Conservation (phyloP, 2,888 invertebrate species). For the Thymelicus sylvestris region DNA sequence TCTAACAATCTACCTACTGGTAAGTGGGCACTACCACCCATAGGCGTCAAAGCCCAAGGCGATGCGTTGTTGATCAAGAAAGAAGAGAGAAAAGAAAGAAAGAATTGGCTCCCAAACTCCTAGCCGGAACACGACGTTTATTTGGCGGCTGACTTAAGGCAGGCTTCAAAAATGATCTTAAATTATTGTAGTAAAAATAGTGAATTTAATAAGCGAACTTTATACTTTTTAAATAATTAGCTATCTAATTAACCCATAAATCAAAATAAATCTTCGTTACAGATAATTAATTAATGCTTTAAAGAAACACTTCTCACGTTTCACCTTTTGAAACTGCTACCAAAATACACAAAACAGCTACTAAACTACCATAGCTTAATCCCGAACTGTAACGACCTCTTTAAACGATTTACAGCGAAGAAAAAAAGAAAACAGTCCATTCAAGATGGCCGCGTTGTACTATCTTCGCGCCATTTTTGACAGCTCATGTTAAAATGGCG, state of each 20-base stretch:
- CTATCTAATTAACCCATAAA: background rate
- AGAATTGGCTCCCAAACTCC: no score
- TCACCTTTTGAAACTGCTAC: slow-evolving; percentile 61
- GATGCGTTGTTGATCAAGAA: no score
- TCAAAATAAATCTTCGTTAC: slow-evolving; percentile 38
- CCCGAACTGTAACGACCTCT: slow-evolving; percentile 55
- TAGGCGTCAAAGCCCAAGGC: no score
- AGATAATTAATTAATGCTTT: slow-evolving; percentile 46
- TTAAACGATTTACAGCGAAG: slow-evolving; percentile 58
- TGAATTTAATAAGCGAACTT: background rate
- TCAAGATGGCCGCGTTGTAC: slow-evolving; percentile 18
- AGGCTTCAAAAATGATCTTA: no score
- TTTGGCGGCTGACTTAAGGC: no score
- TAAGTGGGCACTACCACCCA: no score
- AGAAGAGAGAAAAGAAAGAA: no score
- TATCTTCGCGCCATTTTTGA: slow-evolving; percentile 24
- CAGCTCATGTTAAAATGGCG: slow-evolving; percentile 48
- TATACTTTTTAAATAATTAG: no score
- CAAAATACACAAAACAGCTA: slow-evolving; percentile 55
- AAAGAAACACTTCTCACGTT: slow-evolving; percentile 43
- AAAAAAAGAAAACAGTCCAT: slow-evolving; percentile 40
- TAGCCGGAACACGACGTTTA: no score
- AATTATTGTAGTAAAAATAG: no score
- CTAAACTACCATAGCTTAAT: slow-evolving; percentile 56
- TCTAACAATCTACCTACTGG: no score